Conservation (phyloP, 1,140 invertebrate genomes). For the Homarus americanus region DNA sequence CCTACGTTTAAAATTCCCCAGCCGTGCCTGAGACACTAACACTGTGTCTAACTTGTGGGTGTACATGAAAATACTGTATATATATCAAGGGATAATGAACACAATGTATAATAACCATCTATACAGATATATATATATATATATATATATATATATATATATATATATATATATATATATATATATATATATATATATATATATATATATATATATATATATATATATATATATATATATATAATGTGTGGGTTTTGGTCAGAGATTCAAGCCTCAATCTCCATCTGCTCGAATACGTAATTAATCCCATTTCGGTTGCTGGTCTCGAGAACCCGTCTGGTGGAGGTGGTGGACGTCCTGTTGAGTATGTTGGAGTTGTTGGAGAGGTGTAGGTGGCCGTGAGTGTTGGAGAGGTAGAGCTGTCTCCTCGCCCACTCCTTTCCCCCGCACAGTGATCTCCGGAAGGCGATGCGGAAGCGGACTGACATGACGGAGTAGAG, state of each 20-base stretch:
- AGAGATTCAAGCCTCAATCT: slow-evolving; percentile 40
- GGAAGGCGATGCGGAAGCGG: slow-evolving; percentile 81
- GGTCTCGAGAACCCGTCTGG: slow-evolving; percentile 8
- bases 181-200: slow-evolving; percentile 36
- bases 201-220: slow-evolving; percentile 39
- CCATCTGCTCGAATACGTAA: slow-evolving; percentile 56
- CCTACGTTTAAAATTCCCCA: no score
- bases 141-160: slow-evolving; percentile 52
- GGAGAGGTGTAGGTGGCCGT: slow-evolving; percentile 32
- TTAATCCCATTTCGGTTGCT: slow-evolving; percentile 45
- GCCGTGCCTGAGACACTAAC: no score
- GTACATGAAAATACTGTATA: no score
- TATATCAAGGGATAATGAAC: no score
- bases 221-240: slow-evolving; percentile 25
- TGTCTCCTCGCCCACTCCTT: slow-evolving; percentile 53
- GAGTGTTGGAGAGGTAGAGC: slow-evolving; percentile 48
- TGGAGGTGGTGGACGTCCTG: slow-evolving; percentile 42
- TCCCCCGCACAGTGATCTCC: slow-evolving; percentile 61
- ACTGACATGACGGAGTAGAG: slow-evolving; percentile 83
- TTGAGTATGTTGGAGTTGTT: slow-evolving; percentile 52
- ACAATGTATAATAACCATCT: no score
- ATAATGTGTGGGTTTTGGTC: not conserved
- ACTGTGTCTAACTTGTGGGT: no score
- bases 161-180: slow-evolving; percentile 48
- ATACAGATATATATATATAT: slow-evolving; percentile 32